Percentiles rank a stretch among this genome's conserved stretches.
Conservation (phyloP, 2,113 vertebrate genomes). For the Ptilorrhoa leucosticta region DNA sequence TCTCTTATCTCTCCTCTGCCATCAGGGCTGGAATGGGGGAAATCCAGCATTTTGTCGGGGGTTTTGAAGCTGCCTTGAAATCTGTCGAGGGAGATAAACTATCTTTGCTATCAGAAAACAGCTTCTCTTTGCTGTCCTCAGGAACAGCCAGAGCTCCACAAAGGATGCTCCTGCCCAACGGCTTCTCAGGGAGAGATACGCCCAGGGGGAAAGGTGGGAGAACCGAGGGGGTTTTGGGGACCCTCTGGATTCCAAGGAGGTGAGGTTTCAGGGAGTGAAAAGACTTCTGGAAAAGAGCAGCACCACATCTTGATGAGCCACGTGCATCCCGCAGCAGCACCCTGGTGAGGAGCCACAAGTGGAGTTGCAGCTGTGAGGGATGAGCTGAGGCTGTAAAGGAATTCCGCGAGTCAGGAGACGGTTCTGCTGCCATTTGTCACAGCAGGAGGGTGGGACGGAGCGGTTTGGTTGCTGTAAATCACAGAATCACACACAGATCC, state of each 20-base stretch:
- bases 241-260: neutral
- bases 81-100: conserved; percentile 48
- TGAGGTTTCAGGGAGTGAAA: neutral
- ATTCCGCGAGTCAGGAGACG: neutral
- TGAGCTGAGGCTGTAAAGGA: neutral
- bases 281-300: neutral
- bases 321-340: accelerated
- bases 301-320: neutral
- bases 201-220: neutral
- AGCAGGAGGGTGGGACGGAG: neutral
- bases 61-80: conserved; percentile 50
- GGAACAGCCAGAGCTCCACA: neutral
- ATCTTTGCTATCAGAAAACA: conserved; percentile 60
- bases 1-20: neutral
- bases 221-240: neutral
- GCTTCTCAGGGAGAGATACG: neutral
- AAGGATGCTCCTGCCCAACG: neutral
- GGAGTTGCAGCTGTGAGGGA: neutral
- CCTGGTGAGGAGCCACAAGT: neutral
- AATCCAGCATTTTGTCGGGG: conserved; percentile 34
- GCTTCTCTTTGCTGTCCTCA: neutral
- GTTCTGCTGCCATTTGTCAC: neutral
- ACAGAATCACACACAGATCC: neutral
- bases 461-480: neutral
- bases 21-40: conserved; percentile 34